Conservation (phyloP, 2,797 vertebrate species). For the Ciconia nigra region DNA sequence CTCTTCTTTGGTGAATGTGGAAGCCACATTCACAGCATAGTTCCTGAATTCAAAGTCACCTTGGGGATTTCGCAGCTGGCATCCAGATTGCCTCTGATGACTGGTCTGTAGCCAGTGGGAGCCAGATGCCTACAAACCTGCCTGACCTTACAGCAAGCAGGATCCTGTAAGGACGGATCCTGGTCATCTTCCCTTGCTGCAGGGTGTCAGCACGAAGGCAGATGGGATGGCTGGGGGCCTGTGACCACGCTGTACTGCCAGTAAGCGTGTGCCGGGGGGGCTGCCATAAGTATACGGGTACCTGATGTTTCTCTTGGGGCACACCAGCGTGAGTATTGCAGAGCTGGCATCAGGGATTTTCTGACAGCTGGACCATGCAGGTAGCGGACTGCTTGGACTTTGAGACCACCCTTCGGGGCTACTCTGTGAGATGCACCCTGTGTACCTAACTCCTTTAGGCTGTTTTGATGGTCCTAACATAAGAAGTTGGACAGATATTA, state of each 20-base stretch:
- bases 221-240: not conserved
- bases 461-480: not conserved
- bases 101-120: not conserved
- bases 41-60: not conserved
- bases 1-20: not conserved
- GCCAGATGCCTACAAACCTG: constrained; percentile 6
- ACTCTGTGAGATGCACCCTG: not conserved
- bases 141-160: not conserved
- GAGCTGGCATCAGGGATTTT: not conserved
- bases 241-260: too few species aligned
- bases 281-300: rapidly evolving
- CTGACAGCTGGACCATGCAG: not conserved
- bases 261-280: not conserved
- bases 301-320: not conserved
- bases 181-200: not conserved
- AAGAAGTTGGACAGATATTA: not conserved
- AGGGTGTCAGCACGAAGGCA: not conserved
- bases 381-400: not conserved
- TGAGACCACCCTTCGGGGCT: not conserved
- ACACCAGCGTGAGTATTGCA: not conserved
- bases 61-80: constrained; percentile 7
- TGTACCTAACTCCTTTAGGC: not conserved
- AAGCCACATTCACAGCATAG: not conserved
- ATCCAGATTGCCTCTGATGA: constrained; percentile 18
- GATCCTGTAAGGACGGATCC: not conserved